phyloP scores from a whole-genome alignment of 2,797 vertebrate species.

The Enteromius paludinosus region DNA sequence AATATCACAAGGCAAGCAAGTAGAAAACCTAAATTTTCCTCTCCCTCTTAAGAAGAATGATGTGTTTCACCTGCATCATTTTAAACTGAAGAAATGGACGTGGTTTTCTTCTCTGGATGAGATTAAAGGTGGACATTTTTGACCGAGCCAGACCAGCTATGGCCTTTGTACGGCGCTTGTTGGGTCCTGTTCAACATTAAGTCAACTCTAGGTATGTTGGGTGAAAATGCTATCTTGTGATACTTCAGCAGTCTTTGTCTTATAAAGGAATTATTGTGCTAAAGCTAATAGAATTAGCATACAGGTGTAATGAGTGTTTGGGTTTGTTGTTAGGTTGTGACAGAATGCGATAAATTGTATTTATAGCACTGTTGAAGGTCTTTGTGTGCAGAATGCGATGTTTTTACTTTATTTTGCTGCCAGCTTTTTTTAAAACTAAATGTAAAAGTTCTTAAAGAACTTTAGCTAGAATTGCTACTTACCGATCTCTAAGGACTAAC shows the following conservation, averaged over 20 bases:
- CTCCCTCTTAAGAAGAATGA: conserved; percentile 68
- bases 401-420: not conserved
- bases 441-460: not conserved
- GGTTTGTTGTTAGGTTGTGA: conserved; percentile 7
- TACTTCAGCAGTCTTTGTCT: conserved; percentile 10
- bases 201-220: conserved; percentile 57
- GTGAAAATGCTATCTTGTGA: conserved; percentile 33
- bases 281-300: conserved; percentile 31
- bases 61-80: conserved; percentile 69
- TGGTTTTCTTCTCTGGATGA: conserved; percentile 55
- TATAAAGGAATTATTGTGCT: not conserved
- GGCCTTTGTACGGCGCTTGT: conserved; percentile 51
- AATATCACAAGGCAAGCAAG: conserved; percentile 73
- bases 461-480: not conserved
- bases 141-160: conserved; percentile 58
- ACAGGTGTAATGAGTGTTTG: conserved; percentile 1
- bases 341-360: not conserved
- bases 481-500: not conserved
- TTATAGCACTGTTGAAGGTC: not conserved
- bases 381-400: not conserved
- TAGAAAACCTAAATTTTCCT: conserved; percentile 63
- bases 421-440: not conserved
- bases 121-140: conserved; percentile 54
- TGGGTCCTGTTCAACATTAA: conserved; percentile 45
- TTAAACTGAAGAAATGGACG: conserved; percentile 57